A percentile compares a stretch with the other conserved stretches of the same genome.
Conservation (phyloP, 2,888 invertebrate species). For the Prionchulus punctatus region DNA sequence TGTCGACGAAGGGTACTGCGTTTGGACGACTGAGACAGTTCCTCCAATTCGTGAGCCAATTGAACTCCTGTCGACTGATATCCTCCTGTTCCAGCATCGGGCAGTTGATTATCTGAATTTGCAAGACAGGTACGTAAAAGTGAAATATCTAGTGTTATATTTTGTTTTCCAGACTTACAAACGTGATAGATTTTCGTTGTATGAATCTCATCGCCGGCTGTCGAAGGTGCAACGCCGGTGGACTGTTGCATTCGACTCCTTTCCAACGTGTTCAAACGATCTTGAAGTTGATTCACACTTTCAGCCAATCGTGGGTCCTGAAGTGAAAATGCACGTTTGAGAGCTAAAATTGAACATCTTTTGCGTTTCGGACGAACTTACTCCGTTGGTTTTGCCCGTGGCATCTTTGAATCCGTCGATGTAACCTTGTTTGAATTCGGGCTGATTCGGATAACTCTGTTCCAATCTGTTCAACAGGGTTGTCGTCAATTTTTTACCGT, state of each 20-base stretch:
- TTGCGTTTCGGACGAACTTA: background rate
- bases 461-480: constrained; percentile 28
- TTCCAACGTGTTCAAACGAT: constrained; percentile 27
- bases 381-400: background rate
- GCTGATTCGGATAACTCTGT: constrained; percentile 30
- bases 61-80: constrained; percentile 25
- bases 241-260: constrained; percentile 13
- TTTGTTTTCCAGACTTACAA: constrained; percentile 19
- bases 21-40: constrained; percentile 20
- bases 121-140: too few relatives aligned
- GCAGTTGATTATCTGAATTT: constrained; percentile 30
- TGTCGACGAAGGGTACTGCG: constrained; percentile 28
- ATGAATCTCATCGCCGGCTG: constrained; percentile 29
- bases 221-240: background rate
- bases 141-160: background rate
- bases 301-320: too few relatives aligned
- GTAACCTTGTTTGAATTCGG: constrained; percentile 31
- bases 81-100: constrained; percentile 16
- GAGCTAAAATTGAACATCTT: too few relatives aligned
- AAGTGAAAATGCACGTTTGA: too few relatives aligned
- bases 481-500: constrained; percentile 29
- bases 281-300: constrained; percentile 20
- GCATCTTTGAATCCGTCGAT: constrained; percentile 33
- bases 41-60: constrained; percentile 28
- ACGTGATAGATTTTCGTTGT: constrained; percentile 34